Evolutionary conservation across 2,888 invertebrate genomes (phyloP), one percentile per base, ranked within the genome.

Genomic region (Ennomos erosarius): DNA sequence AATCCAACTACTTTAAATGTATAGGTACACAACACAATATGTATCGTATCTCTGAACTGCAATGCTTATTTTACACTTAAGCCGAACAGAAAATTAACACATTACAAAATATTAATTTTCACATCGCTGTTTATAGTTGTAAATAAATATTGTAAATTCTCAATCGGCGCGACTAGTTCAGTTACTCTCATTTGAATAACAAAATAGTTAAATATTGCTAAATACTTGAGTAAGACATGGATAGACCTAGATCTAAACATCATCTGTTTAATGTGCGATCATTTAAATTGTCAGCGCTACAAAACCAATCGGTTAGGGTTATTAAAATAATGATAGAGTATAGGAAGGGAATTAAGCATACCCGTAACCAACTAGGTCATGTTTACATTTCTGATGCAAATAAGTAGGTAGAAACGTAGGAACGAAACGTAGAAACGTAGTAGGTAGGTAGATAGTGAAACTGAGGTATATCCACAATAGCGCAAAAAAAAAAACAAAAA

Each of bases 211-310:
- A 52, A 49, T 44, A 44, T 61, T 60, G 44, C 60, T 44, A 48
- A 55, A 60, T 36, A 33, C 48, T 60, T 55, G 39, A 44, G 44
- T 39, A 51, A 55, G 39, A 34, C 58, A 43, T 51, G 42, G 47
- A 46, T 43, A 39, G 26, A 46, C 35, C 39, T 54, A 54, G 40
- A 46, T 54, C 40, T 53, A 56, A 44, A 56, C 53, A 39, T 47
- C 49, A 60, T 50, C 42, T 59, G 47, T 39, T 33, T 47, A 46
- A 55, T 51, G 26, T 62, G 35, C 10, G 39, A 48, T 48, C 60
- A 16, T 59, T 67, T 57, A 63, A 55, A 54, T 55, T 64, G 61
- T 63, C 63, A 51, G 45, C 35, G 47, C 57, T 52, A 47, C 26
- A 54, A 52, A 65, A 62, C 42, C 49, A 11, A 40, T 12, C 40